Percentiles rank a stretch among this genome's conserved stretches.
phyloP scores from a whole-genome alignment of 2,888 invertebrate genomes.

The Brachynemurus nebulosus region DNA sequence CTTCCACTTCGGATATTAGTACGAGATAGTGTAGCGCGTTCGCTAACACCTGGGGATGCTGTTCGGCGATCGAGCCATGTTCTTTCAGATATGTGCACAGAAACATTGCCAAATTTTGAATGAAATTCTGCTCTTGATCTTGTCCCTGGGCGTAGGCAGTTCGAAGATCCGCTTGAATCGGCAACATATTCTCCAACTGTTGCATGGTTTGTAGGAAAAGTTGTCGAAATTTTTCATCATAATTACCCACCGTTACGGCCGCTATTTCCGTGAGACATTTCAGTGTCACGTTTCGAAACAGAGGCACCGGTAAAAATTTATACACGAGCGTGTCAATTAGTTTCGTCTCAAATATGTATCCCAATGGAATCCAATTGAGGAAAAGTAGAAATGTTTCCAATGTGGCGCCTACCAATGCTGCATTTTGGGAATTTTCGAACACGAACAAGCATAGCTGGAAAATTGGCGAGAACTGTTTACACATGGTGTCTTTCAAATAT shows the following conservation, averaged over 20 bases:
- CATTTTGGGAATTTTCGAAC: constrained; percentile 95
- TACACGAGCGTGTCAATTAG: constrained; percentile 85
- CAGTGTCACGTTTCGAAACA: constrained; percentile 94
- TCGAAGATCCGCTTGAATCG: constrained; percentile 80
- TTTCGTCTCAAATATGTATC: constrained; percentile 99
- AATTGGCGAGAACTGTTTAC: constrained; percentile 96
- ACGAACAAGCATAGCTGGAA: constrained; percentile 97
- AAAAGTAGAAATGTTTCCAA: constrained; percentile 92
- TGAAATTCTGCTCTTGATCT: constrained; percentile 97
- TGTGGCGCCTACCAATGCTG: constrained; percentile 88
- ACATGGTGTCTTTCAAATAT: constrained; percentile 99
- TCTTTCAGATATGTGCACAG: constrained; percentile 93
- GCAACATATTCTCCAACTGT: constrained; percentile 84
- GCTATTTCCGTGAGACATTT: constrained; percentile 98
- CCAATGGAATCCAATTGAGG: constrained; percentile 99
- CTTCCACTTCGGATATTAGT: constrained; percentile 93
- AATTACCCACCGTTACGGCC: constrained; percentile 75
- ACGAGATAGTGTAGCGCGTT: constrained; percentile 79
- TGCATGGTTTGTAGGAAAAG: constrained; percentile 87
- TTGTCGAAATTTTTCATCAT: constrained; percentile 84
- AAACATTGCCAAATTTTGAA: constrained; percentile 95
- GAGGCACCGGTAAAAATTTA: constrained; percentile 94
- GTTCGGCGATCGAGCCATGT: constrained; percentile 80
- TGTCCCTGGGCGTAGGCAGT: constrained; percentile 86
- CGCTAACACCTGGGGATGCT: constrained; percentile 60